Base-by-base conservation (phyloP, 2,888 invertebrate genomes). In the Heliconius hortense region DNA sequence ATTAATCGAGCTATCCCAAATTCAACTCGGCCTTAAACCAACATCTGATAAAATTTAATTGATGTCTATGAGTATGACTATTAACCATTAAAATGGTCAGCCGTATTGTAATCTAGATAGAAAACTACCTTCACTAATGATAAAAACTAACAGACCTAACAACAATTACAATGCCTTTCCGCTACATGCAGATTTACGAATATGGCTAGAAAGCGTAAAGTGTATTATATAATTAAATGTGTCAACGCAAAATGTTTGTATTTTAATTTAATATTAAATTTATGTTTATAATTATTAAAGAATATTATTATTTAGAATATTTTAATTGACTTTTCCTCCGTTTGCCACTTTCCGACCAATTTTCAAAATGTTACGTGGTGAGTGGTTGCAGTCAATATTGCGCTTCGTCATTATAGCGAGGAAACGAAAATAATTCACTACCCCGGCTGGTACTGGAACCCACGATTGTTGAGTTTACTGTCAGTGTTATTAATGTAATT, bases 201-300 rank as follows among this genome's bases (percentile, higher is more conserved):
- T 69, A 68, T 31, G n/a, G 35, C 2, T 69, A 73, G 73, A 67
- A 68, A 73, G 73, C 73, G 73, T 68, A n/a, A 68, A 73, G 60
- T 67, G 26, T 4, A 31, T 67, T 39, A 56, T 28, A 53, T 24
- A 60, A 39, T 59, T 60, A 43, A 60, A 59, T 43, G 31, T 68
- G 35, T 67, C 59, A 59, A 8, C 15, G 43, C 4, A 48, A 71
- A 71, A 24, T 4, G n/a, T 15, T 13, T 0, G 5, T 64, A 35
- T 64, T 64, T 35, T 24, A 15, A 60, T 60, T n/a, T 24, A 63
- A 18, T 63, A 28, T 31, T 31, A 63, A 1, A 28, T 28, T 28
- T 56, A n/a, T 56, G n/a, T n/a, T 56, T 48, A 7, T 48, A 48
- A 48, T 7, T 0, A 48, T 48, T 56, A 56, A n/a, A 10, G 10